These are phyloP conservation scores for Synanthedon myopaeformis DNA, from an alignment of 2,888 invertebrate genomes.

Conservation along the genomic window DNA sequence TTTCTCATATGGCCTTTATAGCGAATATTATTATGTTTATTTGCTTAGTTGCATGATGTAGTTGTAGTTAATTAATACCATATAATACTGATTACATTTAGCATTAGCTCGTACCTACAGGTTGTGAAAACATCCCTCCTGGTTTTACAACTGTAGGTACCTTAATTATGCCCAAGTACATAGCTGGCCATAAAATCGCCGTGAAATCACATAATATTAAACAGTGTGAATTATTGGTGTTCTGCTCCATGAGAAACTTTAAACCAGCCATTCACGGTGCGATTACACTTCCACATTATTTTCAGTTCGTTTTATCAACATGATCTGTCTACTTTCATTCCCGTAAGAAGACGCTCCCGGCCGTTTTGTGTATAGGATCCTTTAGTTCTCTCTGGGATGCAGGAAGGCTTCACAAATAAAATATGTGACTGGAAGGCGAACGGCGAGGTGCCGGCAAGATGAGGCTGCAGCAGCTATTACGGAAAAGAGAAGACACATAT, in stretches of 20 bases:
- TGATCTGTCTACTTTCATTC: not conserved
- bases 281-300: constrained; percentile 12
- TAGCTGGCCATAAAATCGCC: constrained; percentile 37
- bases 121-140: constrained; percentile 14
- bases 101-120: too few relatives aligned
- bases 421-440: constrained; percentile 68
- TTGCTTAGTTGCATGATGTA: too few relatives aligned
- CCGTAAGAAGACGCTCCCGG: constrained; percentile 12
- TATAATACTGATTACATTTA: too few relatives aligned
- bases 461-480: constrained; percentile 52
- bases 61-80: too few relatives aligned
- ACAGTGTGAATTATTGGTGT: constrained; percentile 65
- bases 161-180: constrained; percentile 31
- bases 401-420: constrained; percentile 69
- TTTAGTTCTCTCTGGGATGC: constrained; percentile 58
- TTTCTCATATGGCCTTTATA: too few relatives aligned
- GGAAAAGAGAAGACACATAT: constrained; percentile 27
- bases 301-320: not conserved
- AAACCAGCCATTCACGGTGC: constrained; percentile 33
- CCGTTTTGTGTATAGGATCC: constrained; percentile 42
- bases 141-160: constrained; percentile 28
- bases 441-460: constrained; percentile 63
- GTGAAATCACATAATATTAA: constrained; percentile 47
- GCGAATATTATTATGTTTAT: too few relatives aligned
- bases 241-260: constrained; percentile 42